Base-by-base conservation (phyloP, 2,797 vertebrate genomes). In the Carapus acus region DNA sequence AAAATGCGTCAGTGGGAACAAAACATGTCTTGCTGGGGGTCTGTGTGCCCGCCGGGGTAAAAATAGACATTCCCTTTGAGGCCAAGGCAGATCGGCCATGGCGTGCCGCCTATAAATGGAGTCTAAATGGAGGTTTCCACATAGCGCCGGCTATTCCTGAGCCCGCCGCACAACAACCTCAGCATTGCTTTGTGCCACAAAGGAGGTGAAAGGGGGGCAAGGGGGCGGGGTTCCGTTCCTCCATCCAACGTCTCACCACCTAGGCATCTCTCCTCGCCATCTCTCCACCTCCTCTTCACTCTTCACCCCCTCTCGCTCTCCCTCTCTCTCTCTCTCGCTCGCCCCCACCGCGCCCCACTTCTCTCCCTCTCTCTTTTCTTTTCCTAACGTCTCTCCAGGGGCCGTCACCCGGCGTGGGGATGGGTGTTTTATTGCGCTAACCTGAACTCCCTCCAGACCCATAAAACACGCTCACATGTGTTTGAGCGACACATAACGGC, bases 371-470 rank as follows among this genome's bases (percentile, higher is more conserved):
- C 13, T 23, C 14, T 16, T 33, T 42, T 65, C 43, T 46, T 44
- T 22, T 74, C 72, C 73, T 79, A 76, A 67, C 77, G 76, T 60
- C 43, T 67, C 60, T 65, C 65, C 63, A 43, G 38, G 62, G 71
- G 59, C 68, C 69, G 71, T 80, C 67, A 45, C 49, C 51, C 59
- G 65, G 74, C 84, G 83, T 66, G 55, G 45, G 61, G 59, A 78
- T 62, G 68, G 63, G 67, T 74, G 79, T 76, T 83, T 83, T 83
- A 84, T 77, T 76, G 80, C 72, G 78, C 84, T 85, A 83, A 82
- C 83, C 85, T 76, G 80, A 76, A 68, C 51, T 62, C 84, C 72
- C 71, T 51, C 36, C 43, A 53, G 84, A 71, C 67, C 65, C 69
- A 81, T 86, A 83, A 86, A 86, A 80, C 55, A 78, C 7, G 49